These are phyloP conservation scores for Osmoderma eremita DNA, from an alignment of 2,888 invertebrate genomes.

Conservation along the genomic window DNA sequence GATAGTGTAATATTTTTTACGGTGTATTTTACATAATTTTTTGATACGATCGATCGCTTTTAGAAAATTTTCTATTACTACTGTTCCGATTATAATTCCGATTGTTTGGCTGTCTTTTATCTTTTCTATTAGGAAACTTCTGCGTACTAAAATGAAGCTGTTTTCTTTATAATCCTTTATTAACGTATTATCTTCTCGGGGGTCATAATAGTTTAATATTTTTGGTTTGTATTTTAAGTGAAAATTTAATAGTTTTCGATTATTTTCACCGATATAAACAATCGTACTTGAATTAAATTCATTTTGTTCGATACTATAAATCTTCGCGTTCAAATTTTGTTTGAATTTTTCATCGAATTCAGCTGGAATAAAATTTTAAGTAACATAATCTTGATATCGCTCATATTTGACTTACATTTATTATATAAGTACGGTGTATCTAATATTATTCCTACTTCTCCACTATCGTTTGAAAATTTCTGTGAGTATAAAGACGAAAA, in stretches of 20 bases:
- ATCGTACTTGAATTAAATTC: constrained; percentile 56
- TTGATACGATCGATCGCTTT: constrained; percentile 80
- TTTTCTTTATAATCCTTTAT: constrained; percentile 58
- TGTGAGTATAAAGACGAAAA: constrained; percentile 58
- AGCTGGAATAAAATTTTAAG: too few species aligned
- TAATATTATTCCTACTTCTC: constrained; percentile 70
- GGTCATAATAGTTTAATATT: constrained; percentile 65
- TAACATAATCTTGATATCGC: background rate
- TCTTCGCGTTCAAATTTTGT: background rate
- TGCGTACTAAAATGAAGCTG: constrained; percentile 77
- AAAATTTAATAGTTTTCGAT: constrained; percentile 66
- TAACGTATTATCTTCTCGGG: constrained; percentile 60
- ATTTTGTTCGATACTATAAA: constrained; percentile 9
- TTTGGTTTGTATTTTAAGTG: constrained; percentile 58
- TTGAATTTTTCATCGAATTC: background rate
- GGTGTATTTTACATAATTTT: constrained; percentile 75
- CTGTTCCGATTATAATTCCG: constrained; percentile 91
- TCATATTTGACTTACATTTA: constrained; percentile 64
- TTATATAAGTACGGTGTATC: constrained; percentile 74
- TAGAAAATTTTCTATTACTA: constrained; percentile 83
- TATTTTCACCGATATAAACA: constrained; percentile 67
- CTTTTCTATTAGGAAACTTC: constrained; percentile 87
- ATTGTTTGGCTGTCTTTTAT: constrained; percentile 89
- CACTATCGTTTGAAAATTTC: constrained; percentile 58
- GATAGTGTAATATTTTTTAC: constrained; percentile 90